Percentiles rank a stretch among this genome's conserved stretches.
Conservation (phyloP, 2,113 vertebrate genomes). For the Odobenus rosmarus region DNA sequence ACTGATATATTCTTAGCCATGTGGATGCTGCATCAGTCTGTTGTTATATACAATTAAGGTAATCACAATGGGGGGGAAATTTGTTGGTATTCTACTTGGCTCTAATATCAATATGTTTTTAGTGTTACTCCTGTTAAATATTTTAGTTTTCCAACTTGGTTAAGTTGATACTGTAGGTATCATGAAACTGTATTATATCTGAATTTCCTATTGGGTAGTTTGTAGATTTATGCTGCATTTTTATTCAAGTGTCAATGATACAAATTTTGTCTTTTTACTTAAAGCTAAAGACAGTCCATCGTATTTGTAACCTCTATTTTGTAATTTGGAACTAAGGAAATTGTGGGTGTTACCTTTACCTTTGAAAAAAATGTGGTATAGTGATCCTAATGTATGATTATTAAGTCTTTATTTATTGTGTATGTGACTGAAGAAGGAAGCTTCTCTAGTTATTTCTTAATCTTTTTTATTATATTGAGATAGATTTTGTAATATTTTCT, state of each 20-base stretch:
- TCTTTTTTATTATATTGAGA: background rate
- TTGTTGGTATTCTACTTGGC: background rate
- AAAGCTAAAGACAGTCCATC: background rate
- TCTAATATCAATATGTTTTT: background rate
- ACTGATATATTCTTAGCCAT: background rate
- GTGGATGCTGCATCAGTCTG: background rate
- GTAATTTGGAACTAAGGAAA: background rate
- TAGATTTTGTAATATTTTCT: background rate
- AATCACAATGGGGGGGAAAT: background rate
- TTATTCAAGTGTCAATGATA: background rate
- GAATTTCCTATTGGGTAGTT: background rate
- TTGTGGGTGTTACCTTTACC: background rate
- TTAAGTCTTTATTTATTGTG: background rate
- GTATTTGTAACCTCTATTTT: background rate
- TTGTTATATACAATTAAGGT: background rate
- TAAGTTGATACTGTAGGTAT: background rate
- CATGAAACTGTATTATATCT: background rate
- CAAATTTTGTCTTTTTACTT: slow-evolving; percentile 15
- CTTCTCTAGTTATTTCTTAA: background rate
- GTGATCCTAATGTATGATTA: background rate
- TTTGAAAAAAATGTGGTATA: background rate
- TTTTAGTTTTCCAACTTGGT: background rate
- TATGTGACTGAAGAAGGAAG: background rate
- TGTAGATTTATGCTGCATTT: background rate
- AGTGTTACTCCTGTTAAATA: background rate